These are phyloP conservation scores for Hirundo rustica DNA, from an alignment of 2,797 vertebrate species.

Conservation along the genomic window DNA sequence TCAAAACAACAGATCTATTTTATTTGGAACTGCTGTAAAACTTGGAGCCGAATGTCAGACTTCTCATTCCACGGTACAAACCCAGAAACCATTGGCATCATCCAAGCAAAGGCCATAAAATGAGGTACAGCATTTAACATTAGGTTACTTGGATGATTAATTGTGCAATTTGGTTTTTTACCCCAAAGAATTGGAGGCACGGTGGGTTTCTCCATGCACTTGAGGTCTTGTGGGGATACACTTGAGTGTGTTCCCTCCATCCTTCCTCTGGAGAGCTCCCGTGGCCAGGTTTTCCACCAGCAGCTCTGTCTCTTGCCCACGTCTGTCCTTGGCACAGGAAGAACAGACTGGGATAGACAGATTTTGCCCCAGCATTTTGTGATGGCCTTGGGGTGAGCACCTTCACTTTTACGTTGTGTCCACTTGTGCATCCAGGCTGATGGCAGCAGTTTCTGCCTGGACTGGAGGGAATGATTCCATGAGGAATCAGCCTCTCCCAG, in stretches of 20 bases:
- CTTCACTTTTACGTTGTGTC: neutral
- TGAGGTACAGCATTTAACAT: neutral
- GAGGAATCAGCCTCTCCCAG: neutral
- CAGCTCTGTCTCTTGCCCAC: rapidly evolving
- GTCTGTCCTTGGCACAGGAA: neutral
- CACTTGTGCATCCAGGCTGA: neutral
- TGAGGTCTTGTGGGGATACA: neutral
- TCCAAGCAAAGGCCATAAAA: neutral
- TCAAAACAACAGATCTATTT: neutral
- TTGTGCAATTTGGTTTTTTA: neutral
- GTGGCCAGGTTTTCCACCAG: neutral
- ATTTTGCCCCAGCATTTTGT: neutral
- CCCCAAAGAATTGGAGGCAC: neutral
- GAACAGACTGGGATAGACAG: rapidly evolving
- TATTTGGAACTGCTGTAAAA: neutral
- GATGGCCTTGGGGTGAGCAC: neutral
- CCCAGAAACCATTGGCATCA: neutral
- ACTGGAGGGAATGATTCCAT: neutral
- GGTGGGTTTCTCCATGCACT: neutral
- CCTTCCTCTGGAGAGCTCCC: neutral
- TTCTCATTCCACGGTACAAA: neutral
- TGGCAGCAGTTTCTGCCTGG: neutral
- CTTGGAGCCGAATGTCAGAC: neutral
- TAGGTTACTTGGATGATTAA: neutral
- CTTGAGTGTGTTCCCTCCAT: neutral